Evolutionary conservation across 2,113 vertebrate genomes (phyloP).

Genomic region (Hippocampus mohnikei): DNA sequence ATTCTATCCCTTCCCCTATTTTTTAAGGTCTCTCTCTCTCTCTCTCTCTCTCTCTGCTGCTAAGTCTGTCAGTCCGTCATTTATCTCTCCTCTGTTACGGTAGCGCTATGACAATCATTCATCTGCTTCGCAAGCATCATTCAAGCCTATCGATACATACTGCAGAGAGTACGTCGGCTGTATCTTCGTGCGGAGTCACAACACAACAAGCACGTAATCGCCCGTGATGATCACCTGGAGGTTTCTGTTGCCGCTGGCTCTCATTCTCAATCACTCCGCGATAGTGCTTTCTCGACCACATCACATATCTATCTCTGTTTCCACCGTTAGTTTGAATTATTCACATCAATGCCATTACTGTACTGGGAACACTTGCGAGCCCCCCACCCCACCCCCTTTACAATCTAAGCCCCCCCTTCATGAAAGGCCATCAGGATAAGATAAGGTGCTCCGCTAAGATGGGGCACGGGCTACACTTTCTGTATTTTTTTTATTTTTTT

Average conservation of each 20-base stretch:
- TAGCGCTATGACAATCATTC: conserved; percentile 27
- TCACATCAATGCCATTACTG: conserved; percentile 59
- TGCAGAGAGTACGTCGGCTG: not conserved
- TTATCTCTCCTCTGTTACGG: conserved; percentile 47
- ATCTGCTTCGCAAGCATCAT: conserved; percentile 17
- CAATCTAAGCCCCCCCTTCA: conserved; percentile 16
- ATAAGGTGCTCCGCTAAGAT: conserved; percentile 34
- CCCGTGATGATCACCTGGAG: conserved; percentile 12
- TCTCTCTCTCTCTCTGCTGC: not conserved
- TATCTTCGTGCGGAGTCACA: not conserved
- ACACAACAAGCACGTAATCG: not conserved
- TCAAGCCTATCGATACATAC: too few species aligned
- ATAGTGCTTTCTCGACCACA: conserved; percentile 38
- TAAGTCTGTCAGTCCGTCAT: conserved; percentile 59
- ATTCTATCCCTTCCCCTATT: too few species aligned
- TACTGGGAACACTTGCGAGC: conserved; percentile 34
- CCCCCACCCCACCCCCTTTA: conserved; percentile 16
- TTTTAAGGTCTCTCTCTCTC: too few species aligned
- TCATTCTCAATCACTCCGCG: conserved; percentile 44
- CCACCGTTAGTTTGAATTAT: conserved; percentile 65
- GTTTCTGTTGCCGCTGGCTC: conserved; percentile 19
- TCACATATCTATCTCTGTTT: conserved; percentile 49
- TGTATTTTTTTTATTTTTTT: not conserved
- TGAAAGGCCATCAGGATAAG: conserved; percentile 47
- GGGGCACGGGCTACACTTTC: conserved; percentile 9